Evolutionary conservation across 2,113 vertebrate species (phyloP).

Genomic region (Corythaeola cristata): DNA sequence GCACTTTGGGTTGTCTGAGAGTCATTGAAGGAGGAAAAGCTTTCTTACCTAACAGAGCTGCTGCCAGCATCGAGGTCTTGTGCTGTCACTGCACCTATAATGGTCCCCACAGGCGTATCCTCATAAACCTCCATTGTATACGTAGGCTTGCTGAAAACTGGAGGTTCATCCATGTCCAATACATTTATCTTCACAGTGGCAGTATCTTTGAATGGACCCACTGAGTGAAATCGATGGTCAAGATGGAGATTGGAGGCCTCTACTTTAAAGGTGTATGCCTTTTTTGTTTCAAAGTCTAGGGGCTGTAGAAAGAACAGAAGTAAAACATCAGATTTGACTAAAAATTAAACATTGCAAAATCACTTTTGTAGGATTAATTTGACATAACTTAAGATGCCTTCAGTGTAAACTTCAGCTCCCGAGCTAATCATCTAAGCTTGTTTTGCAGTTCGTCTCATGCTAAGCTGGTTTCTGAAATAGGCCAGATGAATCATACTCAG

Average conservation of each 20-base stretch:
- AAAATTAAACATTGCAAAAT: background rate
- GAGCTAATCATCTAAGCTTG: background rate
- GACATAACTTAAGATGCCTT: background rate
- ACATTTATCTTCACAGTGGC: conserved; percentile 97
- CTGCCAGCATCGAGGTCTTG: conserved; percentile 93
- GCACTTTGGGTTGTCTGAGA: background rate
- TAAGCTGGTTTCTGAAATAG: background rate
- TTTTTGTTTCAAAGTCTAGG: conserved; percentile 95
- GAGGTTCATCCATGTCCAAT: conserved; percentile 94
- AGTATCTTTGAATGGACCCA: conserved; percentile 95
- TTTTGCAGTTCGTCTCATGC: background rate
- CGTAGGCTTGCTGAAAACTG: conserved; percentile 89
- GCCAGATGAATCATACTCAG: background rate
- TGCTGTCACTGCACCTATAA: conserved; percentile 96
- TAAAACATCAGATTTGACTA: background rate
- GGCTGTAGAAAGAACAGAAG: conserved; percentile 74
- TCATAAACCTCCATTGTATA: conserved; percentile 98
- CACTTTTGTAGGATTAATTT: background rate
- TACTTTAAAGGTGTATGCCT: conserved; percentile 96
- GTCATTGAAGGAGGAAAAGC: background rate
- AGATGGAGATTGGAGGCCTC: conserved; percentile 92
- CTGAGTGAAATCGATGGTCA: conserved; percentile 90
- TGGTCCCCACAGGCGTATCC: conserved; percentile 90
- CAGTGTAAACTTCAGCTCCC: background rate
- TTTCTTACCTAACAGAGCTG: conserved; percentile 87